Evolutionary conservation across 2,113 vertebrate genomes (phyloP).

Genomic region (Lota lota): DNA sequence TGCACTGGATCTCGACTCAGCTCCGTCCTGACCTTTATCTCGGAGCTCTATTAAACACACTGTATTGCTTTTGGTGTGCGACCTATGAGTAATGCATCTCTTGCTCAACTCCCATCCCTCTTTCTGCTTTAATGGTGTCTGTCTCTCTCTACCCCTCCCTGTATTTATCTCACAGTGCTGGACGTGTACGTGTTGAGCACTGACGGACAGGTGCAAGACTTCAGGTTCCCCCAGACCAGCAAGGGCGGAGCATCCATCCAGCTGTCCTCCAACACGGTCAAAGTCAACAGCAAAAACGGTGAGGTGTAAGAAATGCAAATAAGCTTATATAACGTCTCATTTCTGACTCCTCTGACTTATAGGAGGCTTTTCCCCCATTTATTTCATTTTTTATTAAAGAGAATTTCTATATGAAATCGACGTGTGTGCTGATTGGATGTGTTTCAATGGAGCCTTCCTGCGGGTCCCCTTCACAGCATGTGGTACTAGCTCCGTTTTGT

Average conservation of each 20-base stretch:
- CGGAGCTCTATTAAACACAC: conserved; percentile 32
- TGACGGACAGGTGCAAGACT: conserved; percentile 95
- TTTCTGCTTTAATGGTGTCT: not conserved
- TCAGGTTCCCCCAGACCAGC: conserved; percentile 91
- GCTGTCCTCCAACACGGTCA: conserved; percentile 93
- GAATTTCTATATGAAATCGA: not conserved
- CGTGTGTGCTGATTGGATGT: too few relatives aligned
- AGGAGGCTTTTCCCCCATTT: too few relatives aligned
- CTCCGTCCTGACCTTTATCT: conserved; percentile 15
- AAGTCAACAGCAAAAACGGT: conserved; percentile 98
- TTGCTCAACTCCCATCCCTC: not conserved
- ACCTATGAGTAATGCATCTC: conserved; percentile 27
- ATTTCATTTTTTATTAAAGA: too few relatives aligned
- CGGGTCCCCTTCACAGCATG: too few relatives aligned
- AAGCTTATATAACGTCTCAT: too few relatives aligned
- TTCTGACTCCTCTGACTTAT: too few relatives aligned
- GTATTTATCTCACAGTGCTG: conserved; percentile 74
- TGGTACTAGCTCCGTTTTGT: too few relatives aligned
- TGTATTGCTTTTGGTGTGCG: conserved; percentile 31
- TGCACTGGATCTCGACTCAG: conserved; percentile 10
- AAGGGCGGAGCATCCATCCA: conserved; percentile 90
- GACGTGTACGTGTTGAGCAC: conserved; percentile 95
- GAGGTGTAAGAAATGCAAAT: conserved; percentile 39
- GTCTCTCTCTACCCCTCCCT: conserved; percentile 1
- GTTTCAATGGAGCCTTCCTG: too few relatives aligned